Evolutionary conservation across 2,113 vertebrate species (phyloP).

Genomic region (Nothocercus nigrocapillus): DNA sequence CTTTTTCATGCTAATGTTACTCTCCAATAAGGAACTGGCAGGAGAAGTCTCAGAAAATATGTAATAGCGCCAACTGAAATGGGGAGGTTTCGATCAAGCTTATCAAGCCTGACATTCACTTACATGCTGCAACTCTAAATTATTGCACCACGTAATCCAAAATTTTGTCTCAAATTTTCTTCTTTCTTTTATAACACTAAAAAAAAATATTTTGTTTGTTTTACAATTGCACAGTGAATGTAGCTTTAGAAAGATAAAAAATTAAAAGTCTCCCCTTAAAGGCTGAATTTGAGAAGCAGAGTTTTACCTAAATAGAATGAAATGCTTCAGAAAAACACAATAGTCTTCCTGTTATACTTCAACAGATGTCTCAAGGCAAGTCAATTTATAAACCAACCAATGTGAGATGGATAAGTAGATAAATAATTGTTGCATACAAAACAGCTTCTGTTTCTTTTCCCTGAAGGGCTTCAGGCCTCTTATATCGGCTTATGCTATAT

Average conservation of each 20-base stretch:
- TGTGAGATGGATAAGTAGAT: conserved; percentile 72
- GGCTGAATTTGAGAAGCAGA: conserved; percentile 61
- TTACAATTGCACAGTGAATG: neutral
- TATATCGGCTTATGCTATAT: conserved; percentile 59
- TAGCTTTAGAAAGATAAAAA: conserved; percentile 31
- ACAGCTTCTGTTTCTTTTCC: conserved; percentile 67
- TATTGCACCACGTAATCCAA: conserved; percentile 13
- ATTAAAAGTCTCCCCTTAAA: conserved; percentile 59
- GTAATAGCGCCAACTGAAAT: neutral
- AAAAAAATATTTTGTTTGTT: conserved; percentile 63
- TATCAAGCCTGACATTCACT: neutral
- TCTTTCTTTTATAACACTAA: conserved; percentile 20
- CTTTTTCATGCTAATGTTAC: neutral
- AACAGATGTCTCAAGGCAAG: conserved; percentile 77
- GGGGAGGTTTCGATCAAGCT: neutral
- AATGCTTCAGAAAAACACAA: conserved; percentile 76
- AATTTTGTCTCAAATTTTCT: conserved; percentile 34
- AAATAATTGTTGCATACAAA: conserved; percentile 70
- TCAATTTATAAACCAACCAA: conserved; percentile 73
- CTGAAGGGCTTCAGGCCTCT: conserved; percentile 62
- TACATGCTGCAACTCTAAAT: neutral
- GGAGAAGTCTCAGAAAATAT: neutral
- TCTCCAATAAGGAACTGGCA: neutral
- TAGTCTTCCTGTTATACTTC: conserved; percentile 78
- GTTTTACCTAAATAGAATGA: conserved; percentile 72